A percentile compares a stretch with the other conserved stretches of the same genome.
These are phyloP conservation scores for Oncorhynchus kisutch DNA, from an alignment of 2,113 vertebrate genomes.

Conservation along the genomic window DNA sequence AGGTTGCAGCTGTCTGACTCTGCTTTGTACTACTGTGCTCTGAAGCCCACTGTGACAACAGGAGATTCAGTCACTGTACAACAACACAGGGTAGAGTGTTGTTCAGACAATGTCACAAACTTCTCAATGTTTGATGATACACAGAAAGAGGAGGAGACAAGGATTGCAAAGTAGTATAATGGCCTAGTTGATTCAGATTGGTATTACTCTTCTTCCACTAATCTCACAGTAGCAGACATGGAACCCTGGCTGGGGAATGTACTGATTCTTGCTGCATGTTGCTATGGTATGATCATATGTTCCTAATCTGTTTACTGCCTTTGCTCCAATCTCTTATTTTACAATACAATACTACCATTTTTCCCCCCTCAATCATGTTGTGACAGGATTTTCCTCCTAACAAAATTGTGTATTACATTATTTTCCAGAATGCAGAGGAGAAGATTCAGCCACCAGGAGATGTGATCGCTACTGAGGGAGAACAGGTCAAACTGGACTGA, in stretches of 20 bases:
- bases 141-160: constrained; percentile 2
- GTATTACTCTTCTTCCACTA: not conserved
- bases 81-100: too few species aligned
- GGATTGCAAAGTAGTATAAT: not conserved
- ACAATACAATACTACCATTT: not conserved
- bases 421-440: too few species aligned
- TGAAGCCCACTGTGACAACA: too few species aligned
- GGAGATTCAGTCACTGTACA: too few species aligned
- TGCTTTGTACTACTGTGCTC: too few species aligned
- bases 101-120: too few species aligned
- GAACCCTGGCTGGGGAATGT: not conserved
- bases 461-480: too few species aligned
- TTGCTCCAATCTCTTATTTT: not conserved
- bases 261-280: not conserved
- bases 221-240: not conserved
- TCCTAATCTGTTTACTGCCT: not conserved
- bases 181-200: too few species aligned
- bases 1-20: too few species aligned
- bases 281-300: not conserved
- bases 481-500: too few species aligned
- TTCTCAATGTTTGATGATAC: not conserved
- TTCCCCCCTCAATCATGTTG: not conserved
- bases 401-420: too few species aligned
- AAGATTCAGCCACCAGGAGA: too few species aligned
- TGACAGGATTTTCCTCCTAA: not conserved